Evolutionary conservation across 2,797 vertebrate species (phyloP).

Genomic region (Ctenopoma multispine): DNA sequence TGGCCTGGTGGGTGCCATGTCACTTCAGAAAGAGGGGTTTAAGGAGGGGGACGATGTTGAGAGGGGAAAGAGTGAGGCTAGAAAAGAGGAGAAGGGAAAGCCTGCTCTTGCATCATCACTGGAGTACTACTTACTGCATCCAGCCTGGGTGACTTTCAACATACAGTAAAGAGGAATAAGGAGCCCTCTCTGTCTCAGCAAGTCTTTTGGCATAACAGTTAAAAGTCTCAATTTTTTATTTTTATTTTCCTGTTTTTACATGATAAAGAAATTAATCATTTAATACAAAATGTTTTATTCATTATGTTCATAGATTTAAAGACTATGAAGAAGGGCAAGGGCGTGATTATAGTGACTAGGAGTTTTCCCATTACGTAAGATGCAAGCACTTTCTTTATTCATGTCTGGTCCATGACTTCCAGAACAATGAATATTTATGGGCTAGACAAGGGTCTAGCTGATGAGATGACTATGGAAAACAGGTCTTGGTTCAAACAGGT

Average conservation of each 20-base stretch:
- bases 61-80: slow-evolving; percentile 69
- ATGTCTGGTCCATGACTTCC: slow-evolving; percentile 56
- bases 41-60: slow-evolving; percentile 28
- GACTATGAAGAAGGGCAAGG: slow-evolving; percentile 29
- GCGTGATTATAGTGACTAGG: slow-evolving; percentile 14
- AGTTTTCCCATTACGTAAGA: slow-evolving; percentile 46
- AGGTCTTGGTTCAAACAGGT: slow-evolving; percentile 44
- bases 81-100: slow-evolving; percentile 38
- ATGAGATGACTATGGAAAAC: slow-evolving; percentile 55
- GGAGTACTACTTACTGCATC: slow-evolving; percentile 30
- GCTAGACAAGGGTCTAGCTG: slow-evolving; percentile 56
- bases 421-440: slow-evolving; percentile 68
- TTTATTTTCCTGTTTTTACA: neutral
- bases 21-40: slow-evolving; percentile 64
- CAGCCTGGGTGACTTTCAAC: slow-evolving; percentile 15
- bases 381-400: slow-evolving; percentile 42
- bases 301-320: neutral
- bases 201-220: neutral
- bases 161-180: slow-evolving; percentile 22
- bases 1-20: slow-evolving; percentile 75
- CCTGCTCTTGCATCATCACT: slow-evolving; percentile 73
- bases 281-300: neutral
- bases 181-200: slow-evolving; percentile 32
- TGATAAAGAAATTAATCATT: neutral
- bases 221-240: neutral